Conservation (phyloP, 2,113 vertebrate species). For the Crotophaga sulcirostris region DNA sequence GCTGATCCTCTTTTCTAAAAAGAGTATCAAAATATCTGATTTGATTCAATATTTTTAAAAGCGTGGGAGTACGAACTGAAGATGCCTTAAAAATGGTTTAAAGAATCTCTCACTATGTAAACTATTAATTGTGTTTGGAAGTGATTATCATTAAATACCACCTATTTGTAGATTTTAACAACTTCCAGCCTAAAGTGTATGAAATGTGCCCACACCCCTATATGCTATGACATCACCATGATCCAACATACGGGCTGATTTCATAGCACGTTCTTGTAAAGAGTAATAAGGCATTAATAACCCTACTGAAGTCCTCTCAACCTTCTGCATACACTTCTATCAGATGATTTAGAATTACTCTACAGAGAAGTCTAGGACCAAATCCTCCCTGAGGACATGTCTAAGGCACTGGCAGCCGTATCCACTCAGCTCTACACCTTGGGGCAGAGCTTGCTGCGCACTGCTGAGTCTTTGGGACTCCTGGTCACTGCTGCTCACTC, state of each 20-base stretch:
- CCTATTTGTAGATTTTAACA: neutral
- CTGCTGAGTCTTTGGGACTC: neutral
- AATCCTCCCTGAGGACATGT: neutral
- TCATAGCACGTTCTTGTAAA: neutral
- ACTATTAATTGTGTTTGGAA: neutral
- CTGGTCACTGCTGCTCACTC: neutral
- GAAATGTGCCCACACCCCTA: neutral
- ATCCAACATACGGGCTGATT: fast-evolving
- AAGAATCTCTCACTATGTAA: neutral
- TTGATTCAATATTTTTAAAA: conserved; percentile 31
- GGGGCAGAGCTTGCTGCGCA: neutral
- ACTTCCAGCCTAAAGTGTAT: neutral
- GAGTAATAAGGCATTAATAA: neutral
- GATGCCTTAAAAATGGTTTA: neutral
- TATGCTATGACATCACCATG: neutral
- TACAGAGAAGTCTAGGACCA: neutral
- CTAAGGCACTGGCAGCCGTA: neutral
- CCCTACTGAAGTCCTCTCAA: neutral
- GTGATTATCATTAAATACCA: neutral
- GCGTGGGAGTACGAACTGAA: conserved; percentile 2
- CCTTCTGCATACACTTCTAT: neutral
- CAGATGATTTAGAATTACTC: neutral
- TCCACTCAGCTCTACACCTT: neutral
- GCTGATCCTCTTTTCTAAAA: neutral
- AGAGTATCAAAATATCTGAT: conserved; percentile 13